Base-by-base conservation (phyloP, 1,140 invertebrate genomes). In the Cardiocondyla obscurior region DNA sequence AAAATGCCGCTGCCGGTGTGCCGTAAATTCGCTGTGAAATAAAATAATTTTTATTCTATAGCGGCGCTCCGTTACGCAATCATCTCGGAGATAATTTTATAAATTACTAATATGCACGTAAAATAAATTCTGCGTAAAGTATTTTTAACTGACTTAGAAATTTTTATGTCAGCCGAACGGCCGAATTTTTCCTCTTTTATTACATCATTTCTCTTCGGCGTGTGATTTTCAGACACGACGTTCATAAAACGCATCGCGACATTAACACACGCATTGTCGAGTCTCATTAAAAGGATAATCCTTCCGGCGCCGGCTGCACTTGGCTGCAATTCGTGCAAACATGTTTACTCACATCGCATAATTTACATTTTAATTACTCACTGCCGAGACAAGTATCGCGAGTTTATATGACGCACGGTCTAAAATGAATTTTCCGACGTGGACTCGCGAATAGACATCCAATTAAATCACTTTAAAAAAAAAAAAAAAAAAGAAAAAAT, bases 301-400 rank as follows among this genome's bases (percentile, higher is more conserved):
- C 83, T 55, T 46, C 57, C 60, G 76, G 81, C 85, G 83, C 57
- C 53, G 53, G 60, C 64, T 83, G 85, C 76, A 86, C 87, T 89
- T 89, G 88, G 86, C 85, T 58, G 72, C 81, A 57, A 89, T 86
- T 85, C 64, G 62, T 81, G 85, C 83, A 83, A 89, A 90, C 84
- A 77, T 90, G 86, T 90, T 90, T 90, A 90, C 88, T 69, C 58
- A 69, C 57, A 85, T 77, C 82, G 53, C 79, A 81, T 86, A 90
- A 91, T 91, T 90, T 91, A 79, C 90, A 90, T 91, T 91, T 91
- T 91, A 91, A 91, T 90, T 91, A 89, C 85, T 86, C 87, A 90
- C 90, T 74, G 88, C 82, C 85, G 83, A 85, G 83, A 81, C 83
- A 88, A 90, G 89, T 90, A 91, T 91, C 83, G 87, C 82, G 74